Conservation (phyloP, 1,140 invertebrate species). For the Thaumetopoea pityocampa region DNA sequence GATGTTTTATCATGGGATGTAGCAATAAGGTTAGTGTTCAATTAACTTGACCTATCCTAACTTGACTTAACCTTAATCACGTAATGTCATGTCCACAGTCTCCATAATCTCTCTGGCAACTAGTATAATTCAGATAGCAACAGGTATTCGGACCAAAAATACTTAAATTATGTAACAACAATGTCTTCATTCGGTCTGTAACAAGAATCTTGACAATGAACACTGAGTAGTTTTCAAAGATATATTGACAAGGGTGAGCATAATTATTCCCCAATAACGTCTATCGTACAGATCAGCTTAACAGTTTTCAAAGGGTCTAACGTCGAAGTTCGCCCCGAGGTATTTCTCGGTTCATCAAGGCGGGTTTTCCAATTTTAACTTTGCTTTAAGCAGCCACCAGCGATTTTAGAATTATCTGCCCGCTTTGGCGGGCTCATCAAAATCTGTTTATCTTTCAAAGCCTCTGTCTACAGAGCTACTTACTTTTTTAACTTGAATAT, state of each 20-base stretch:
- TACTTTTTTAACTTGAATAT: constrained; percentile 15
- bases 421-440: constrained; percentile 51
- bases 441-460: constrained; percentile 53
- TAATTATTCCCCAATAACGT: constrained; percentile 33
- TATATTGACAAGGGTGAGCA: constrained; percentile 38
- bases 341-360: constrained; percentile 59
- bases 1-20: too few species aligned
- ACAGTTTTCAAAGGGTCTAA: constrained; percentile 52
- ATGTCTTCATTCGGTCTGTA: too few species aligned
- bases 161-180: too few species aligned
- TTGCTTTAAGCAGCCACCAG: constrained; percentile 37
- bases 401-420: constrained; percentile 55
- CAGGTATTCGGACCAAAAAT: too few species aligned
- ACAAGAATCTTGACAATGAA: constrained; percentile 18
- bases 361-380: constrained; percentile 66
- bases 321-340: constrained; percentile 53
- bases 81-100: too few species aligned
- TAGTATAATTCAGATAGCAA: too few species aligned
- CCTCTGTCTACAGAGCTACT: constrained; percentile 12
- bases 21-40: too few species aligned
- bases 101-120: too few species aligned
- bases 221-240: constrained; percentile 26
- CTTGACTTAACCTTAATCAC: too few species aligned
- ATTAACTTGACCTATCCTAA: too few species aligned
- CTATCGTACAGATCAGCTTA: constrained; percentile 34